phyloP scores from a whole-genome alignment of 2,888 invertebrate species.

The Anodontia alba region DNA sequence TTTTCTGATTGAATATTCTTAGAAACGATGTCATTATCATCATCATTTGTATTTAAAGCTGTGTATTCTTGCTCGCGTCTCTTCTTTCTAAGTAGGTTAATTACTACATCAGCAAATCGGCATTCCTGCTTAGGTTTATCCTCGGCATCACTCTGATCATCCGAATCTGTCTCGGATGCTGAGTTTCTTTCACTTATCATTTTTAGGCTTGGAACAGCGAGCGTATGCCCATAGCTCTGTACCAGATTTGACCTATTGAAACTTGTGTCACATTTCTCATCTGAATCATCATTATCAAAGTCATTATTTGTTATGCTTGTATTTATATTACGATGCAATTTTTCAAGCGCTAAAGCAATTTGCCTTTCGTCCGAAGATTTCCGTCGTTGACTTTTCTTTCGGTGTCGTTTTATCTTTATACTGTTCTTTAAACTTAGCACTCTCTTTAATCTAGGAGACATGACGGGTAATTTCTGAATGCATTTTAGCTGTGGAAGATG shows the following conservation, averaged over 20 bases:
- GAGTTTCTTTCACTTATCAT: slow-evolving; percentile 35
- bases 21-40: background rate
- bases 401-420: background rate
- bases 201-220: slow-evolving; percentile 21
- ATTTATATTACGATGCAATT: background rate
- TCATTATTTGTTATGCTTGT: background rate
- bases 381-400: background rate
- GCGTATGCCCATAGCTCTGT: background rate
- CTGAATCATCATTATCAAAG: background rate
- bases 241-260: background rate
- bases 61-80: slow-evolving; percentile 35
- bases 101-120: slow-evolving; percentile 48
- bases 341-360: slow-evolving; percentile 1
- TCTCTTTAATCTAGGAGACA: slow-evolving; percentile 53
- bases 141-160: background rate
- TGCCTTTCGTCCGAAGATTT: slow-evolving; percentile 14
- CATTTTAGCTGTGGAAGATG: slow-evolving; percentile 46
- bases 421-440: slow-evolving; percentile 39
- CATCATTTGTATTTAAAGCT: slow-evolving; percentile 31
- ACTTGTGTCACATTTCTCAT: background rate
- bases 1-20: slow-evolving; percentile 2
- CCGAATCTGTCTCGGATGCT: slow-evolving; percentile 29
- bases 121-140: slow-evolving; percentile 2
- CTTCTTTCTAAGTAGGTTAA: slow-evolving; percentile 40
- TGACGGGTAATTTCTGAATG: slow-evolving; percentile 36